Evolutionary conservation across 2,797 vertebrate genomes (phyloP).

Genomic region (Vipera latastei): DNA sequence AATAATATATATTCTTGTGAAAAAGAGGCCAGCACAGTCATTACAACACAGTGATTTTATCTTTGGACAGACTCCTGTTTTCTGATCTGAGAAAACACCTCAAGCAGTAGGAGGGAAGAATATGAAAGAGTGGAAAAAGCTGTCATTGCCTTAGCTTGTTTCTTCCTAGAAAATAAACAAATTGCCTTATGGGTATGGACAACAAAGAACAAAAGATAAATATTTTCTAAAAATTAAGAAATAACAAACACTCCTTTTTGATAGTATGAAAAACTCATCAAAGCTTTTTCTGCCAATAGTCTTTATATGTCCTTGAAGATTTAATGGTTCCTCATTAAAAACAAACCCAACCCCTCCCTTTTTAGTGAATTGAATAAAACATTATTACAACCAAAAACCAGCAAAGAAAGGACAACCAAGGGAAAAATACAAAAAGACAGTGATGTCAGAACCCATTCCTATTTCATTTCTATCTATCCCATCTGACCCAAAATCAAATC

Average conservation of each 20-base stretch:
- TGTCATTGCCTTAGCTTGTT: not conserved
- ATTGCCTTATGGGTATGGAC: not conserved
- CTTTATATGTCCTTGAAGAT: not conserved
- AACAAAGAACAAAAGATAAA: not conserved
- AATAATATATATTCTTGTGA: not conserved
- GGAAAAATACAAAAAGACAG: not conserved
- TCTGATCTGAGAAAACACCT: too few relatives aligned
- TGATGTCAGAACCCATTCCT: not conserved
- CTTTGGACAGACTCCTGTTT: not conserved
- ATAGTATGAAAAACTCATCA: not conserved
- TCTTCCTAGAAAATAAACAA: not conserved
- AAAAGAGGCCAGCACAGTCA: not conserved
- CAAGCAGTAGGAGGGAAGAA: not conserved
- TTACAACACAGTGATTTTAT: not conserved
- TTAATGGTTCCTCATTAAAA: not conserved
- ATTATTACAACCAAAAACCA: not conserved
- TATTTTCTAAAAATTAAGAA: not conserved
- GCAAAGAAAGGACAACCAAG: not conserved
- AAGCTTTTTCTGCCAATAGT: not conserved
- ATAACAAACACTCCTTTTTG: not conserved
- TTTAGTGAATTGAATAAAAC: not conserved
- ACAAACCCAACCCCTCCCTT: not conserved
- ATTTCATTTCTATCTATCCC: too few relatives aligned
- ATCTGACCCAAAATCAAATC: too few relatives aligned
- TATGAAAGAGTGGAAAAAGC: not conserved